Base-by-base conservation (phyloP, 1,140 invertebrate species). In the Brachionus paranguensis region DNA sequence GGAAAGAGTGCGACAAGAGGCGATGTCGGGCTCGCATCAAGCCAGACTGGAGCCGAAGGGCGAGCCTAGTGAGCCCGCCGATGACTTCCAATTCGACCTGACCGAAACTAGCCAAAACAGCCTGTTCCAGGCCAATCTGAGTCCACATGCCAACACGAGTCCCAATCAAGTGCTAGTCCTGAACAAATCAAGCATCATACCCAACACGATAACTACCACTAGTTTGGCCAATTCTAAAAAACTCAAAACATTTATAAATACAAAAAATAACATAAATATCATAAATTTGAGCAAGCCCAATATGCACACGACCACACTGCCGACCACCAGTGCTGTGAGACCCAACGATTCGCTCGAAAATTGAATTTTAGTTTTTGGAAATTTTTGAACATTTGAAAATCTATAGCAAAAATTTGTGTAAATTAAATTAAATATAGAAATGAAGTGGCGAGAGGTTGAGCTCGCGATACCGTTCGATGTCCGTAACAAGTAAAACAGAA, bases 41-140 rank as follows among this genome's bases (percentile, higher is more conserved):
- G 47, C 11, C 17, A 76, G 33, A 14, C 2, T 24, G 11, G 41
- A 27, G 12, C 11, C 41, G 24, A 74, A 43, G 7, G 27, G 14
- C 41, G 45, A 50, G 43, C 7, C 41, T 0, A 43, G 20, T n/a
- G 24, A 43, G 43, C 37, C 27, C 11, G 11, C 10, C 43, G 43
- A 50, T 33, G 72, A 74, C 17, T 50, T 10, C 43, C 43, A 76
- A 33, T 76, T 76, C 27, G 72, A 76, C 27, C 27, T 76, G 43
- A 50, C 27, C 20, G 72, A 76, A 5, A 20, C 72, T 2, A n/a
- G 45, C 27, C 70, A 47, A 12, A 87, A 93, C 92, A 94, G 88
- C 91, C 92, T 78, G 91, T 92, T 12, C 88, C 94, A 86, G 93
- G 94, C 86, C 93, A 92, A 89, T 92, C 93, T 4, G 93, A 92